Evolutionary conservation across 2,797 vertebrate species (phyloP).

Genomic region (Characodon lateralis): DNA sequence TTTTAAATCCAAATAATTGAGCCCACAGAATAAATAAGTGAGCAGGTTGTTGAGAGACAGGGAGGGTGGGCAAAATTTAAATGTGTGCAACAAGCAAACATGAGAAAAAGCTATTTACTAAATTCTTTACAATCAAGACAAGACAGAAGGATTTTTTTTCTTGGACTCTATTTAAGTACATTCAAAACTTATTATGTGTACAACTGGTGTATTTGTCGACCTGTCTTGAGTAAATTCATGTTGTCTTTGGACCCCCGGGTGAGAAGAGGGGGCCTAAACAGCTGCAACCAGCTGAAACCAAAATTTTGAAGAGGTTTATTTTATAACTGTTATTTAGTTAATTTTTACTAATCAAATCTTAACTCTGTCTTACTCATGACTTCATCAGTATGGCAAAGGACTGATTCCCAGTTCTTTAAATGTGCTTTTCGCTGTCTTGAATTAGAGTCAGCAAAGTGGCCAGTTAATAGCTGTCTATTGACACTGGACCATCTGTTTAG

Average conservation of each 20-base stretch:
- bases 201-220: too few relatives aligned
- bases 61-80: neutral
- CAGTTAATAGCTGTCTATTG: constrained; percentile 95
- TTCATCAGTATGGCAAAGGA: constrained; percentile 40
- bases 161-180: too few relatives aligned
- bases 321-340: neutral
- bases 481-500: constrained; percentile 92
- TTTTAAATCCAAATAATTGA: neutral
- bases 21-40: neutral
- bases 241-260: too few relatives aligned
- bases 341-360: neutral
- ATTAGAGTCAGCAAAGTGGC: constrained; percentile 83
- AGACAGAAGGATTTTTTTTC: neutral
- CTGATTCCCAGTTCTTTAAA: constrained; percentile 67
- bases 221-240: too few relatives aligned
- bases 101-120: too few relatives aligned
- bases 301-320: neutral
- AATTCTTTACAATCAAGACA: neutral
- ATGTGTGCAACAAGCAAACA: too few relatives aligned
- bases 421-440: constrained; percentile 79
- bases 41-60: neutral
- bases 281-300: neutral
- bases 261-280: too few relatives aligned
- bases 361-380: constrained; percentile 26
- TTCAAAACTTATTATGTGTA: too few relatives aligned